A percentile compares a stretch with the other conserved stretches of the same genome.
Conservation (phyloP, 2,888 invertebrate genomes). For the Diarsia rubi region DNA sequence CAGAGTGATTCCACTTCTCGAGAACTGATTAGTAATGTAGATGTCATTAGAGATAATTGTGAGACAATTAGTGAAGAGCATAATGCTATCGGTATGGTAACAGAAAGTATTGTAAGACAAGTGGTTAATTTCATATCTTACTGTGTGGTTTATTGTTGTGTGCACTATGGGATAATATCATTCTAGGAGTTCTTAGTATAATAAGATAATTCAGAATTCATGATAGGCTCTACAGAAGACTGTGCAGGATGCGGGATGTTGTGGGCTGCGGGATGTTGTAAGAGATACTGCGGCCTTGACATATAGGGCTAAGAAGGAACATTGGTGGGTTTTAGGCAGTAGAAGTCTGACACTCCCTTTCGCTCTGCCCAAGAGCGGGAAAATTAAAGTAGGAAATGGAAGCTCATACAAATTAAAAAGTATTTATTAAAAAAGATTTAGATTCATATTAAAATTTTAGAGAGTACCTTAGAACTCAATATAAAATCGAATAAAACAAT, state of each 20-base stretch:
- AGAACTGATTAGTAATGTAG: constrained; percentile 41
- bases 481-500: neutral
- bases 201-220: neutral
- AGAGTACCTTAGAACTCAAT: neutral
- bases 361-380: too few relatives aligned
- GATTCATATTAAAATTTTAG: neutral
- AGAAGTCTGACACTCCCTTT: too few relatives aligned
- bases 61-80: constrained; percentile 30
- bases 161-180: neutral
- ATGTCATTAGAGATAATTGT: constrained; percentile 34
- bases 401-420: neutral
- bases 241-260: too few relatives aligned
- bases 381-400: neutral
- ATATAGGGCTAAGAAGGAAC: too few relatives aligned
- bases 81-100: constrained; percentile 8
- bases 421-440: too few relatives aligned
- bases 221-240: neutral
- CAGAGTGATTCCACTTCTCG: constrained; percentile 49
- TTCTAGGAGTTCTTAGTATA: neutral
- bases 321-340: too few relatives aligned
- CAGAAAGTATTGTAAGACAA: constrained; percentile 15
- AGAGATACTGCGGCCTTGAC: too few relatives aligned
- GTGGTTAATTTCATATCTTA: neutral
- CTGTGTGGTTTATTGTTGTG: neutral
- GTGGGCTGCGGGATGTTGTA: too few relatives aligned